Base-by-base conservation (phyloP, 2,888 invertebrate species). In the Lumbricus terrestris region DNA sequence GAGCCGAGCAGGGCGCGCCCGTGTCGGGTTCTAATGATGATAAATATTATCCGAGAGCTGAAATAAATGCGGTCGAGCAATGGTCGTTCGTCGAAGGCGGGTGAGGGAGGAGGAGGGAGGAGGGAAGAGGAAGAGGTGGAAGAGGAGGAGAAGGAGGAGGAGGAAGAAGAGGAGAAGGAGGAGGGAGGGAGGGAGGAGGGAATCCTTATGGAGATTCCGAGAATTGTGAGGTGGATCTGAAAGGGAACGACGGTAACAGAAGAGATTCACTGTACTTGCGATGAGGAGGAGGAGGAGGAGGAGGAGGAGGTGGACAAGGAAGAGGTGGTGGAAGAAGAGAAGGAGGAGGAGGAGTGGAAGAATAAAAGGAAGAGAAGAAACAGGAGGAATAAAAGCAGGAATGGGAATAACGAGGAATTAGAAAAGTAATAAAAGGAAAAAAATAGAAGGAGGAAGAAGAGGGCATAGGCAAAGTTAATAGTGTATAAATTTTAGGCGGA, bases 141-240 rank as follows among this genome's bases (percentile, higher is more conserved):
- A n/a, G 82, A 82, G 82, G 47, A 47, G 47, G 47, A 47, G 83
- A 33, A 33, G 33, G 33, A 33, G 83, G 83, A 83, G 83, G 83
- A 82, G 82, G 82, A 82, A n/a, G n/a, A 82, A n/a, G 82, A 82
- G 82, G 82, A 82, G 82, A n/a, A 82, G 82, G n/a, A 82, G 29
- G 83, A 33, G 5, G 83, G 82, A 29, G 4, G 82, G 23, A 23
- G 82, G 35, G 11, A 15, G n/a, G 33, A 34, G 34, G 3, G 83
- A 85, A 69, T 69, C n/a, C 69, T 69, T 69, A 69, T 69, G 69
- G 69, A 69, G 69, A 69, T 69, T 69, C 69, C 69, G 69, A 69
- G 69, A 69, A 69, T 69, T 69, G 69, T 69, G 69, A 29, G 69
- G 69, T 69, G 69, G 69, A 69, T 69, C 69, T 69, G 69, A 69